Conservation (phyloP, 1,140 invertebrate genomes). For the Drosophila triauraria region DNA sequence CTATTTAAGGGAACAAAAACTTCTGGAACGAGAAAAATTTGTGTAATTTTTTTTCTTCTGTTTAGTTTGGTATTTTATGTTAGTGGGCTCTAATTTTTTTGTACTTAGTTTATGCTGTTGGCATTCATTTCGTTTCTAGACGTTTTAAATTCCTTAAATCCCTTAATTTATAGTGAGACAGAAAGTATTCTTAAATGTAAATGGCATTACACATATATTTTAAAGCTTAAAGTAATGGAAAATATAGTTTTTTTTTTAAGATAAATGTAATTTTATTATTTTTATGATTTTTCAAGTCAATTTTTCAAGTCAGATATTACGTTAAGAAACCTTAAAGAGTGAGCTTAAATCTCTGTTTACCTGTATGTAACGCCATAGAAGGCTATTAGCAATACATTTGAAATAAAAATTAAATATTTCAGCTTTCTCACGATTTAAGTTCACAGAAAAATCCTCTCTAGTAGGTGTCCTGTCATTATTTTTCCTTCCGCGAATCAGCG, state of each 20-base stretch:
- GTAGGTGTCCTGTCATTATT: not conserved
- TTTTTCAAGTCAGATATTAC: no score
- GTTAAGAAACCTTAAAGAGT: no score
- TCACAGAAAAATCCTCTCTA: not conserved
- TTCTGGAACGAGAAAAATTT: conserved; percentile 21
- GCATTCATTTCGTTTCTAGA: not conserved
- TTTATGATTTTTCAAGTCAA: not conserved
- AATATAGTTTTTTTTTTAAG: no score
- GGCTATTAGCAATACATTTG: not conserved
- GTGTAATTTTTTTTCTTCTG: conserved; percentile 8
- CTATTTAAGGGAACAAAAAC: conserved; percentile 41
- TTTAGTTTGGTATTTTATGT: conserved; percentile 17
- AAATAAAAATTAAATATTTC: not conserved
- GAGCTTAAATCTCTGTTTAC: no score
- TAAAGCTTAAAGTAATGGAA: no score
- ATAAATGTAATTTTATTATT: not conserved
- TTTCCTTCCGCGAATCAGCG: not conserved
- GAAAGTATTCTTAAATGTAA: not conserved
- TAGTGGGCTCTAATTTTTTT: conserved; percentile 20
- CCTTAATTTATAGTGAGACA: not conserved
- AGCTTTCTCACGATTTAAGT: not conserved
- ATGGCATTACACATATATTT: no score
- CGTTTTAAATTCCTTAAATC: not conserved
- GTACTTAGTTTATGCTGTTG: conserved; percentile 10
- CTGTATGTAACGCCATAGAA: no score